Conservation (phyloP, 2,113 vertebrate genomes). For the Dasyurus viverrinus region DNA sequence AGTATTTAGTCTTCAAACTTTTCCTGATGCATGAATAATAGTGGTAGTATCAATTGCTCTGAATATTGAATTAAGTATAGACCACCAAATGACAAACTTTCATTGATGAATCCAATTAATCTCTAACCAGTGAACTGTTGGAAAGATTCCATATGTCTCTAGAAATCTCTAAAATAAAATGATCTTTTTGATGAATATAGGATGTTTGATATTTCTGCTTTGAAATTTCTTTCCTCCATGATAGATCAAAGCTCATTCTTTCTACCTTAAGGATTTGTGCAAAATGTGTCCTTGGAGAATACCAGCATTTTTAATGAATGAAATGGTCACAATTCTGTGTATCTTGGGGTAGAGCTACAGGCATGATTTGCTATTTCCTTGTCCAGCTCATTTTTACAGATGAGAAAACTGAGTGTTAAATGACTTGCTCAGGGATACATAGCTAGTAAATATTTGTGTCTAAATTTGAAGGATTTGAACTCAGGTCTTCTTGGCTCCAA, state of each 20-base stretch:
- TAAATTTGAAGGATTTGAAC: not conserved
- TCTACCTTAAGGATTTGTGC: conserved; percentile 11
- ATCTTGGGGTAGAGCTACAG: not conserved
- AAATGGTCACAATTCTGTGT: not conserved
- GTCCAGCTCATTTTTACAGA: not conserved
- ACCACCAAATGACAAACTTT: conserved; percentile 54
- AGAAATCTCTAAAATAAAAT: conserved; percentile 33
- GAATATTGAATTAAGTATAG: conserved; percentile 41
- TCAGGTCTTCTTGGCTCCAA: not conserved
- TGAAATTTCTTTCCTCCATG: conserved; percentile 59
- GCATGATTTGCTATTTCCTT: not conserved
- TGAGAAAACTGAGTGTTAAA: not conserved
- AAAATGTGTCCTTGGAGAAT: conserved; percentile 36
- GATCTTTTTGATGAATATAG: conserved; percentile 2
- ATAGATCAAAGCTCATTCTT: not conserved
- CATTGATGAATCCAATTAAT: conserved; percentile 51
- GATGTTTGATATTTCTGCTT: conserved; percentile 35
- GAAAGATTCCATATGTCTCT: conserved; percentile 46
- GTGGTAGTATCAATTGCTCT: conserved; percentile 24
- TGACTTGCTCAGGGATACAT: not conserved
- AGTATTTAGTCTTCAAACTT: not conserved
- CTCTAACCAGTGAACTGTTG: conserved; percentile 39
- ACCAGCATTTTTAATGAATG: not conserved
- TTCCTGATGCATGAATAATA: conserved; percentile 5
- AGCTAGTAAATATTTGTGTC: not conserved